Base-by-base conservation (phyloP, 2,888 invertebrate species). In the Caenorhabditis zanzibari region DNA sequence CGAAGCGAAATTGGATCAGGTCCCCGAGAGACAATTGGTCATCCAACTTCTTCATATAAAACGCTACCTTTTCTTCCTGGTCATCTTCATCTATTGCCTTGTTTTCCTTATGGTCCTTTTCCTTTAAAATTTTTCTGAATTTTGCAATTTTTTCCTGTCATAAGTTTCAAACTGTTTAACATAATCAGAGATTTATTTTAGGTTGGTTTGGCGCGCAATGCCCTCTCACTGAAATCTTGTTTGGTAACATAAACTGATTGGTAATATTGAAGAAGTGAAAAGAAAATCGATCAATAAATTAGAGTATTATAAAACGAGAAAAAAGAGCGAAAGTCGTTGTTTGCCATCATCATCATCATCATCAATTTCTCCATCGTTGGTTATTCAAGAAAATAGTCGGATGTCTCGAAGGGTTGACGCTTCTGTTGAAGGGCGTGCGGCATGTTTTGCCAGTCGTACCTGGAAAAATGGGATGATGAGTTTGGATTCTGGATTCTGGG, bases 381-480 rank as follows among this genome's bases (percentile, higher is more conserved):
- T 66, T 38, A 71, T 56, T 79, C 79, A 14, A 79, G 64, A 6
- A 79, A 32, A 35, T 71, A 59, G 71, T 71, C 71, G 41, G 71
- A 52, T 0, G 63, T 26, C 22, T 79, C 79, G 47, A 64, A 54
- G 1, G 68, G 68, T 28, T 79, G 75, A 28, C 80, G 74, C 28
- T 80, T 81, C 41, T 81, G 80, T 61, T 84, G 80, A 10, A 86
- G 82, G 0, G 83, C 81, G 26, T 79, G 66, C 24, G 88, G 85
- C 63, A 85, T 63, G 58, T 86, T 84, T 69, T 89, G 89, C 89
- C 89, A 89, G 74, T 89, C 89, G 84, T 88, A 89, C 89, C 88
- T 89, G 71, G 56, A 87, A 82, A 64, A 41, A 24, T 47, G 19
- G 47, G 19, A 19, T 19, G n/a, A 2, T 47, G 19, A 19, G 9